Conservation (phyloP, 2,113 vertebrate genomes). For the Fregata magnificens region DNA sequence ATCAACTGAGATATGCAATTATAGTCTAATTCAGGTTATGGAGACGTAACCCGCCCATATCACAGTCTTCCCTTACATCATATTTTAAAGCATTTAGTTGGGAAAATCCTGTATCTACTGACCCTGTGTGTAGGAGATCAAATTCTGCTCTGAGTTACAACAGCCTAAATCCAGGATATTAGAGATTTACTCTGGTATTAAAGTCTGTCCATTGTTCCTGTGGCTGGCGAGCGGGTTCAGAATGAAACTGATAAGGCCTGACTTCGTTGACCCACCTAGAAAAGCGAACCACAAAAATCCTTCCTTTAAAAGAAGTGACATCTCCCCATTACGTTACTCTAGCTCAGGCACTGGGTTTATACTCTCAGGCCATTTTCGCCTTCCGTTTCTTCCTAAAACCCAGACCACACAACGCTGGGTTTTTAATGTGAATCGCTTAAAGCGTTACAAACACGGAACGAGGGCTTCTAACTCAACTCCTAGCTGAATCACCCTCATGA, state of each 20-base stretch:
- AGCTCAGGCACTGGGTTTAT: neutral
- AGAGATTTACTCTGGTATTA: neutral
- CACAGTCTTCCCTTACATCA: no score
- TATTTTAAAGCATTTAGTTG: neutral
- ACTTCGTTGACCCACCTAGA: neutral
- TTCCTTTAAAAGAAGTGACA: neutral
- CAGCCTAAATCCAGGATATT: neutral
- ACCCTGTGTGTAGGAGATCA: neutral
- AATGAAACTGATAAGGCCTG: neutral
- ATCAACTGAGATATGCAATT: neutral
- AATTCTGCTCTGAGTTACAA: neutral
- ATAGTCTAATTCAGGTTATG: neutral
- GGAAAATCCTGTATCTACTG: neutral
- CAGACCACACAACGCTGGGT: fast-evolving
- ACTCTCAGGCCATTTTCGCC: neutral
- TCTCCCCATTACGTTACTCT: neutral
- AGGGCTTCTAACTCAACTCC: neutral
- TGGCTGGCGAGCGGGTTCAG: neutral
- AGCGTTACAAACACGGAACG: neutral
- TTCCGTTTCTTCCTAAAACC: neutral
- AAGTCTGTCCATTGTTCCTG: neutral
- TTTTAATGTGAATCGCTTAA: neutral
- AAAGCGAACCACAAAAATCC: neutral
- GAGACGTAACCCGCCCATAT: neutral
- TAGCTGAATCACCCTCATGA: neutral